phyloP scores from a whole-genome alignment of 2,797 vertebrate species.

The Rhinophrynus dorsalis region DNA sequence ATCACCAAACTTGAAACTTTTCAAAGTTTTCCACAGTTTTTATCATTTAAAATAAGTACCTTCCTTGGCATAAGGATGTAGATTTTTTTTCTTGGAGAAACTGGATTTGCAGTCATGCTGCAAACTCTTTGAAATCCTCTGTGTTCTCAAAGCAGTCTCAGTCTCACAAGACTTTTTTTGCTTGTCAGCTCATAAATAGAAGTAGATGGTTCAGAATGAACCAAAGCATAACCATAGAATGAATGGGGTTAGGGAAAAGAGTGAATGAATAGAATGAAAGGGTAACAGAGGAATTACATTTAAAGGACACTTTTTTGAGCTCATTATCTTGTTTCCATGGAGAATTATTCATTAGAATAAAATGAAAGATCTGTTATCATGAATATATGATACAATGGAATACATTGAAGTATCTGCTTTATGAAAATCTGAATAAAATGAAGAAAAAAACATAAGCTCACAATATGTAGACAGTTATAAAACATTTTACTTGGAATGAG shows the following conservation, averaged over 20 bases:
- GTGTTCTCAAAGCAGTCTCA: constrained; percentile 7
- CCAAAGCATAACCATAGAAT: constrained; percentile 24
- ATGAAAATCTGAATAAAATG: too few relatives aligned
- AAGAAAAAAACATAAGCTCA: too few relatives aligned
- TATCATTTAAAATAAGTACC: background rate
- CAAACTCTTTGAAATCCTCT: constrained; percentile 1
- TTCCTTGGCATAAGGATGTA: background rate
- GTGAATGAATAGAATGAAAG: too few relatives aligned
- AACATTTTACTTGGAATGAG: too few relatives aligned
- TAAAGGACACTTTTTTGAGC: constrained; percentile 51
- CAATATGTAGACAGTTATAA: background rate
- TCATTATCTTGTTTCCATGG: constrained; percentile 67
- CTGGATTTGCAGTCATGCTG: background rate
- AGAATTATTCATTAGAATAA: constrained; percentile 54
- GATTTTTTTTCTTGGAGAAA: background rate
- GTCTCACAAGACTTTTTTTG: constrained; percentile 19
- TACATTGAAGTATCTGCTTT: too few relatives aligned
- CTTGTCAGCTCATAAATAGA: constrained; percentile 46
- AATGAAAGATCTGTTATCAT: too few relatives aligned
- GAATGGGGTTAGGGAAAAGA: constrained; percentile 26
- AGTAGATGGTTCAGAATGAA: constrained; percentile 45
- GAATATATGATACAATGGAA: too few relatives aligned
- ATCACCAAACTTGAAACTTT: too few relatives aligned
- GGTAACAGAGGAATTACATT: constrained; percentile 53
- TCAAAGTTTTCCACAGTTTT: background rate